Percentiles rank a stretch among this genome's conserved stretches.
phyloP scores from a whole-genome alignment of 2,113 vertebrate species.

The Polypterus senegalus region DNA sequence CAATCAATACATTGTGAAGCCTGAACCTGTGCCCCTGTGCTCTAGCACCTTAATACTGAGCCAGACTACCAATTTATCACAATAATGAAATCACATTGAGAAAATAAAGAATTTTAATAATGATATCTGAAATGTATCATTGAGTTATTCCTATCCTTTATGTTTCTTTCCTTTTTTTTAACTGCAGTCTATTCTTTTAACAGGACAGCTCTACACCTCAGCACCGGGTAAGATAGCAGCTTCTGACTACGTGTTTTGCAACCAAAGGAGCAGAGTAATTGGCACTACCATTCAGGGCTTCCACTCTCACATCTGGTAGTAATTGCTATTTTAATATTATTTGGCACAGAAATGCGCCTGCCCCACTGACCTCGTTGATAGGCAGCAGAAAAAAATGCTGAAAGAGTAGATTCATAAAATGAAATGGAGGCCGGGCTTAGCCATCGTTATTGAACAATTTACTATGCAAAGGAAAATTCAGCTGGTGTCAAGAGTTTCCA shows the following conservation, averaged over 20 bases:
- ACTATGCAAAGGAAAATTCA: not conserved
- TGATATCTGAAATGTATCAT: too few species aligned
- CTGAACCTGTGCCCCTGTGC: too few species aligned
- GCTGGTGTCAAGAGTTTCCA: constrained; percentile 1
- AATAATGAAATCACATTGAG: too few species aligned
- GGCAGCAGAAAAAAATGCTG: constrained; percentile 1
- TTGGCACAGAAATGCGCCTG: constrained; percentile 2
- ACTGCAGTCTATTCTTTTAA: too few species aligned
- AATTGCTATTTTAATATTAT: constrained; percentile 2
- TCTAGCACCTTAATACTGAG: too few species aligned
- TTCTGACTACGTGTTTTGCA: not conserved
- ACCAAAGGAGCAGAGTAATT: not conserved
- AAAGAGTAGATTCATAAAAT: constrained; percentile 2
- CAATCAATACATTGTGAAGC: too few species aligned
- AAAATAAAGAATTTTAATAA: too few species aligned
- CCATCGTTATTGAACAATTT: not conserved
- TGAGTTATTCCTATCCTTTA: too few species aligned
- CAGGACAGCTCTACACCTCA: too few species aligned
- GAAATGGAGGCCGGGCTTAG: not conserved
- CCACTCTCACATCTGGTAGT: constrained; percentile 5
- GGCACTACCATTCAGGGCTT: not conserved
- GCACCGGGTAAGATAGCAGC: too few species aligned
- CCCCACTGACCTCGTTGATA: constrained; percentile 1
- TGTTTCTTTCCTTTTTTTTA: too few species aligned
- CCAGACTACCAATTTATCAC: too few species aligned